Evolutionary conservation across 2,888 invertebrate species (phyloP).

Genomic region (Stramonita haemastoma): DNA sequence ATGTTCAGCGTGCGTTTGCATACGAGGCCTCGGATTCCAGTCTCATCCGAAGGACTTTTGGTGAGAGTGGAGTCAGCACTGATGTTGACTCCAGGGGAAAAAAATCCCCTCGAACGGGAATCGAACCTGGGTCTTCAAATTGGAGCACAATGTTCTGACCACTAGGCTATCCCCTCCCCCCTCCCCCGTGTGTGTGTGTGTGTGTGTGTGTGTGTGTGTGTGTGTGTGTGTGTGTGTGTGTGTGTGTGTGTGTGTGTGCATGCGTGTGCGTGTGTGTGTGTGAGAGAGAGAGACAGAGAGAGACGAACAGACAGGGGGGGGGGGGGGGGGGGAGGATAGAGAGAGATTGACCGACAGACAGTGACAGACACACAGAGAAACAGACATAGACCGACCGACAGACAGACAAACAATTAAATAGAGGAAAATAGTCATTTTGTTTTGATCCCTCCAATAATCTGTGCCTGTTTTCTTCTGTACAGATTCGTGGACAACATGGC

Average conservation of each 20-base stretch:
- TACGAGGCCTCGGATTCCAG: no score
- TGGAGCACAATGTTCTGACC: no score
- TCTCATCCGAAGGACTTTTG: no score
- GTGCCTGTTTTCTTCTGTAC: conserved; percentile 47
- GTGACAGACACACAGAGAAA: neutral
- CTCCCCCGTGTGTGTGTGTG: no score
- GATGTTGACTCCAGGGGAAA: no score
- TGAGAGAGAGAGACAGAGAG: neutral
- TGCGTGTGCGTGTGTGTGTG: neutral
- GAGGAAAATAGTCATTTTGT: neutral
- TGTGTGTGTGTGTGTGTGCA: neutral
- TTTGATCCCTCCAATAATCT: no score
- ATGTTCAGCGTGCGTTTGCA: no score
- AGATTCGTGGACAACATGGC: conserved; percentile 75
- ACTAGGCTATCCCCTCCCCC: no score
- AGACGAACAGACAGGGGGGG: neutral
- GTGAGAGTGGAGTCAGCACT: no score
- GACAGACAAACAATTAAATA: neutral
- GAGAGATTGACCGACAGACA: neutral
- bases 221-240: conserved; percentile 22
- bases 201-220: neutral
- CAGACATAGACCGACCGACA: neutral
- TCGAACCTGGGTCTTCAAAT: no score
- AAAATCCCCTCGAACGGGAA: no score
- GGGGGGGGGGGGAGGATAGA: no score